Evolutionary conservation across 1,140 invertebrate genomes (phyloP).

Genomic region (Condylostylus longicornis): DNA sequence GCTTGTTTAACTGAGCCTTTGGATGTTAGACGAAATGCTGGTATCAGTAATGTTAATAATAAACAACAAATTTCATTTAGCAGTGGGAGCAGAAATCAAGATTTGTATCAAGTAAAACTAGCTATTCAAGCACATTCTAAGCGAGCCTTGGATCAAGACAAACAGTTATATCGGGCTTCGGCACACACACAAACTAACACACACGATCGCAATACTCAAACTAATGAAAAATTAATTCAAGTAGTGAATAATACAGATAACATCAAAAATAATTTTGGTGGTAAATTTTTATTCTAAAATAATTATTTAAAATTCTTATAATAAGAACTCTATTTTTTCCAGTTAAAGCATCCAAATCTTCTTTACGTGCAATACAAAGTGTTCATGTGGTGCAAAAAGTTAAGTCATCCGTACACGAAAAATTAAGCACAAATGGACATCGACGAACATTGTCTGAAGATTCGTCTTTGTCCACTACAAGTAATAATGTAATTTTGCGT

Average conservation of each 20-base stretch:
- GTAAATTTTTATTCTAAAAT: background rate
- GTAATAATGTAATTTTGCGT: conserved; percentile 9
- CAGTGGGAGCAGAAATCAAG: conserved; percentile 33
- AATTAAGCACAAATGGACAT: conserved; percentile 11
- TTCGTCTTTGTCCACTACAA: conserved; percentile 12
- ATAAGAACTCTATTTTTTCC: conserved; percentile 1
- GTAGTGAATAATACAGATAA: conserved; percentile 22
- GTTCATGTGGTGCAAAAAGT: background rate
- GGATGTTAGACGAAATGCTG: conserved; percentile 22
- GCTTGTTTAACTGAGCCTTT: conserved; percentile 35
- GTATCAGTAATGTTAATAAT: conserved; percentile 17
- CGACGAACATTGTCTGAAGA: conserved; percentile 26
- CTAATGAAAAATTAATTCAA: conserved; percentile 24
- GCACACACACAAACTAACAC: conserved; percentile 17
- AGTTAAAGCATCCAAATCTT: conserved; percentile 14
- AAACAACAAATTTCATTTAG: conserved; percentile 27
- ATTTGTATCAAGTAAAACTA: conserved; percentile 41
- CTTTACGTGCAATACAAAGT: conserved; percentile 15
- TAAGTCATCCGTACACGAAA: conserved; percentile 14
- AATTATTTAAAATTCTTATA: background rate
- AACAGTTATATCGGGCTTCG: conserved; percentile 23
- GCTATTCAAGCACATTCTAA: conserved; percentile 39
- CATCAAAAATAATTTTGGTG: conserved; percentile 10
- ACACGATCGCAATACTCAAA: conserved; percentile 15
- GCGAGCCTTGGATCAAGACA: conserved; percentile 23